Evolutionary conservation across 2,113 vertebrate genomes (phyloP), one percentile per base, ranked within the genome.

Genomic region (Tylochromis polylepis): DNA sequence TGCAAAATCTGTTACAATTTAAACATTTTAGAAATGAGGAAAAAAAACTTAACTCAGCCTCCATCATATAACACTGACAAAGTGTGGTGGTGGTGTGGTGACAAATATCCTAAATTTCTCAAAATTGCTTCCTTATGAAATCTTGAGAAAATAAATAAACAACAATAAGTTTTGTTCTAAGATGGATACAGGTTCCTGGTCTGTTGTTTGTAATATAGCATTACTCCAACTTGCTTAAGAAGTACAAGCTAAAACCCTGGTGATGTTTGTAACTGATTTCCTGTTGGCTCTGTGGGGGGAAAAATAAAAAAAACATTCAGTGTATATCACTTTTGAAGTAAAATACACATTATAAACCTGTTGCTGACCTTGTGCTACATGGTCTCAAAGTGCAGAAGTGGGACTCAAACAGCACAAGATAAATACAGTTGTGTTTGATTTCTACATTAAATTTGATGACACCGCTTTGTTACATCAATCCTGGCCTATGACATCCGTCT

Each of bases 361-460:
- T n/a, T 31, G 77, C 27, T 80, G 41, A 79, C 41, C 20, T 79
- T 83, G 70, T 83, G 62, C 11, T 57, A 57, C 51, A 5, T 43
- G 18, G 22, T 62, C 41, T 41, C 7, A 2, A 57, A 75, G 65
- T 83, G 31, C 20, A 86, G 46, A 79, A 41, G n/a, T 41, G 20
- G 11, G 41, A 22, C 72, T 83, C 29, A 86, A 84, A 65, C 81
- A 60, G 22, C 51, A 84, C 55, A 85, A 79, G 58, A 87, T 86
- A 90, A 91, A 93, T 49, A 82, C 12, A 65, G 56, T 59, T 79
- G 14, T 20, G 36, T 84, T 85, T 89, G 36, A 88, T 85, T n/a
- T 36, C 27, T 65, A 70, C 9, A 59, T 46, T 81, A 29, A 49
- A 82, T 84, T 82, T 87, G 79, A 55, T 82, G 53, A 75, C 75